A percentile compares a stretch with the other conserved stretches of the same genome.
phyloP scores from a whole-genome alignment of 2,113 vertebrate genomes.

The Cichladusa arquata region DNA sequence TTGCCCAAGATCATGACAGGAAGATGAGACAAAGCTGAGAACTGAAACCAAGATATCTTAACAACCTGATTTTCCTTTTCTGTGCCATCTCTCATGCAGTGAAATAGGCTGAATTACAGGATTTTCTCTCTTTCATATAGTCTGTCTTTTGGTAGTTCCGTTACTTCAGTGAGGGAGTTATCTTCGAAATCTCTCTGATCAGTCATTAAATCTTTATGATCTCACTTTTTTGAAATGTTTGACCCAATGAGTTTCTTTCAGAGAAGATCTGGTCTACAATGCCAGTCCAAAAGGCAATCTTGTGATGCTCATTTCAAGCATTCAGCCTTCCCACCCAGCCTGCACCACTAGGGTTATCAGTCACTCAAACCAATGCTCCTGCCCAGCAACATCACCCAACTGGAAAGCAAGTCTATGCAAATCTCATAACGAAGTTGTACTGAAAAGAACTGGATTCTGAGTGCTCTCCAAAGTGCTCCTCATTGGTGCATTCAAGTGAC shows the following conservation, averaged over 20 bases:
- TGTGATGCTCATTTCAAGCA: background rate
- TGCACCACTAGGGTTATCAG: background rate
- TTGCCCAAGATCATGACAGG: background rate
- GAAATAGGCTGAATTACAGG: background rate
- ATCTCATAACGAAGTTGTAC: background rate
- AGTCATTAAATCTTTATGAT: background rate
- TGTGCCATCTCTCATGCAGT: background rate
- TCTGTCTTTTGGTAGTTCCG: background rate
- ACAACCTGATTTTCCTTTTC: background rate
- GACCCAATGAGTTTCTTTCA: background rate
- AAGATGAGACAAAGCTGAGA: background rate
- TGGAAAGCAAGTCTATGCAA: background rate
- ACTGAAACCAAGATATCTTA: background rate
- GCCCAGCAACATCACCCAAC: background rate
- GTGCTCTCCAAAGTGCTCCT: background rate
- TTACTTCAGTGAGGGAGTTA: background rate
- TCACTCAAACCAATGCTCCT: background rate
- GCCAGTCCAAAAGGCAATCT: background rate
- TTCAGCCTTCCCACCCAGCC: background rate
- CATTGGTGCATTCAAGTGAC: background rate
- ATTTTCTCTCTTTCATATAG: background rate
- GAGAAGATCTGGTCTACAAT: background rate
- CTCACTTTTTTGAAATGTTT: background rate
- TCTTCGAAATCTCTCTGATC: background rate
- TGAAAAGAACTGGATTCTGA: background rate